A percentile compares a stretch with the other conserved stretches of the same genome.
These are phyloP conservation scores for Drosophila meridiana DNA, from an alignment of 2,888 invertebrate species.

Conservation along the genomic window DNA sequence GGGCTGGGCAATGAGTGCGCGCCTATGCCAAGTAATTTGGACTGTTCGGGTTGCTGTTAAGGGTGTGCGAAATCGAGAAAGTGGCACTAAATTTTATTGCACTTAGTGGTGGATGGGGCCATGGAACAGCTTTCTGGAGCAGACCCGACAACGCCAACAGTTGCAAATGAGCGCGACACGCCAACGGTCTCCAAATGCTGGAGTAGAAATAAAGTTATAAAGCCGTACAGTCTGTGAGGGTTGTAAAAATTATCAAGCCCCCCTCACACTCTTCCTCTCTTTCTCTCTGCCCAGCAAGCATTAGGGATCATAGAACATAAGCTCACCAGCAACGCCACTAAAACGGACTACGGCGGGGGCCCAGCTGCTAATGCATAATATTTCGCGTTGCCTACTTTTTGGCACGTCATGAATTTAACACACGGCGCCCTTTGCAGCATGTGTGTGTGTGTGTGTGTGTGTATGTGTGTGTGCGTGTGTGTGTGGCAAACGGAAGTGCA, in stretches of 20 bases:
- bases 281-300: not conserved
- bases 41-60: conserved; percentile 26
- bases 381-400: conserved; percentile 65
- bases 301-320: conserved; percentile 56
- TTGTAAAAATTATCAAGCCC: conserved; percentile 43
- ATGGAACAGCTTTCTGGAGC: not conserved
- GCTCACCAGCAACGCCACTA: conserved; percentile 20
- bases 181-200: conserved; percentile 41
- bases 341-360: conserved; percentile 12
- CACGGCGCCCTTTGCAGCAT: conserved; percentile 31
- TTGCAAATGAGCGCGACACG: conserved; percentile 75
- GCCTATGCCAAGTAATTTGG: conserved; percentile 39
- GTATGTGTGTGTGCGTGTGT: conserved; percentile 33
- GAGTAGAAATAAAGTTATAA: conserved; percentile 72
- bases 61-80: conserved; percentile 74
- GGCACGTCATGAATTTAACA: conserved; percentile 76
- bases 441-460: conserved; percentile 11
- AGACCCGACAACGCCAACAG: conserved; percentile 33
- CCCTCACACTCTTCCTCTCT: not conserved
- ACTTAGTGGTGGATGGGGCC: conserved; percentile 12
- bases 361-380: conserved; percentile 70
- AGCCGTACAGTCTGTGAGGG: conserved; percentile 59
- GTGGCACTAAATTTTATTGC: conserved; percentile 75
- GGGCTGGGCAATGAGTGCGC: conserved; percentile 19
- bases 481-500: conserved; percentile 71